These are phyloP conservation scores for Asarcornis scutulata DNA, from an alignment of 2,113 vertebrate species.

Conservation along the genomic window DNA sequence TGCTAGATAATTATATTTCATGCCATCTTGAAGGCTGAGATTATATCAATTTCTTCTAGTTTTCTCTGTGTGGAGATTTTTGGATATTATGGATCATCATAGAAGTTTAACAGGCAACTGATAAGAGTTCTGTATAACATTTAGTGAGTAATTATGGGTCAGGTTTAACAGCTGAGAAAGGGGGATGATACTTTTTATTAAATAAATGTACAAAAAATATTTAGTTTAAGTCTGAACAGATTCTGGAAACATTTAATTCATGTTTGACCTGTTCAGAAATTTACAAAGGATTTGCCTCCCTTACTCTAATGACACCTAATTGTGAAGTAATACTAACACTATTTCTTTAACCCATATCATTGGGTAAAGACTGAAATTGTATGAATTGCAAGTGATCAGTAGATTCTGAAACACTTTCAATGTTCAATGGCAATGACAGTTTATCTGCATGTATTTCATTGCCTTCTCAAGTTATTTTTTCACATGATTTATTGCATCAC, in stretches of 20 bases:
- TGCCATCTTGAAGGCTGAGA: not conserved
- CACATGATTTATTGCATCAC: not conserved
- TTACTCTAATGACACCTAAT: not conserved
- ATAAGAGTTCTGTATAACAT: not conserved
- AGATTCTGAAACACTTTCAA: not conserved
- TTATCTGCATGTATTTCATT: not conserved
- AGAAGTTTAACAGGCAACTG: not conserved
- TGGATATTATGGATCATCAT: not conserved
- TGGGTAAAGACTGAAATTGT: not conserved
- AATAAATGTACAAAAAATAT: not conserved
- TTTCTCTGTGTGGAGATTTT: not conserved
- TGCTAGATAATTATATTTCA: not conserved
- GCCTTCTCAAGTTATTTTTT: not conserved
- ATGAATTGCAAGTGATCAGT: not conserved
- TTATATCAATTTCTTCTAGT: not conserved
- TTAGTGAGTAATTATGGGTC: not conserved
- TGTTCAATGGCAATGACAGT: not conserved
- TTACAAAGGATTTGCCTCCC: not conserved
- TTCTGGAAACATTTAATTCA: slow-evolving; percentile 13
- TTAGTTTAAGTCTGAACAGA: not conserved
- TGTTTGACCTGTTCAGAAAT: not conserved
- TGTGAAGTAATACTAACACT: not conserved
- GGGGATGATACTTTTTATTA: not conserved
- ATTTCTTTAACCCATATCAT: not conserved
- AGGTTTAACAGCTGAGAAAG: not conserved